Base-by-base conservation (phyloP, 2,797 vertebrate species). In the Echiichthys vipera region DNA sequence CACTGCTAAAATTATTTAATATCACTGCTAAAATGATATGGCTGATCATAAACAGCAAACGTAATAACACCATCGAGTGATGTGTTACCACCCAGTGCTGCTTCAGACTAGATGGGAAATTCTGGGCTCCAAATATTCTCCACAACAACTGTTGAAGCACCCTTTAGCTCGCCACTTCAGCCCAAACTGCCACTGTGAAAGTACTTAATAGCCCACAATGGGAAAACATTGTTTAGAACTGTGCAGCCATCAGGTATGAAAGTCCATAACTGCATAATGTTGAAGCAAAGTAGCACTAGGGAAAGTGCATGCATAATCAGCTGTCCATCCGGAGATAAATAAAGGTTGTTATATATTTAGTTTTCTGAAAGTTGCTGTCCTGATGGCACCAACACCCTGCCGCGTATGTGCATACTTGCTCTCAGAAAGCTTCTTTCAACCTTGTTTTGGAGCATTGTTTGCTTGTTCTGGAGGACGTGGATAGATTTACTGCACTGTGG, bases 201-300 rank as follows among this genome's bases (percentile, higher is more conserved):
- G 84, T 73, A 70, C 82, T 90, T 89, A 86, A 88, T 88, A 74
- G 86, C 65, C 56, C 83, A 68, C 85, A 42, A 69, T 84, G 81
- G 85, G 83, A 88, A 89, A 90, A 88, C 87, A 86, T 87, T 88
- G 86, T 87, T 88, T 63, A 68, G 76, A 84, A 78, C 71, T 58
- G 76, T 66, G 78, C 74, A 72, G 81, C 78, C 83, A 77, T 78
- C 72, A 65, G 68, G 65, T 84, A 43, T 68, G 46, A 65, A 75
- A 74, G 78, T 81, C 84, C 65, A 25, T 76, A 74, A 66, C 74
- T 65, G 62, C 56, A 27, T 66, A 40, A 71, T 75, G 53, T 24
- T 57, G 70, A 74, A 57, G 62, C 66, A 9, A 36, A 68, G 58
- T 17, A 70, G 37, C 71, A 49, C 8, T n/a, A 3, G 8, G 32